Evolutionary conservation across 2,888 invertebrate species (phyloP).

Genomic region (Idaea biselata): DNA sequence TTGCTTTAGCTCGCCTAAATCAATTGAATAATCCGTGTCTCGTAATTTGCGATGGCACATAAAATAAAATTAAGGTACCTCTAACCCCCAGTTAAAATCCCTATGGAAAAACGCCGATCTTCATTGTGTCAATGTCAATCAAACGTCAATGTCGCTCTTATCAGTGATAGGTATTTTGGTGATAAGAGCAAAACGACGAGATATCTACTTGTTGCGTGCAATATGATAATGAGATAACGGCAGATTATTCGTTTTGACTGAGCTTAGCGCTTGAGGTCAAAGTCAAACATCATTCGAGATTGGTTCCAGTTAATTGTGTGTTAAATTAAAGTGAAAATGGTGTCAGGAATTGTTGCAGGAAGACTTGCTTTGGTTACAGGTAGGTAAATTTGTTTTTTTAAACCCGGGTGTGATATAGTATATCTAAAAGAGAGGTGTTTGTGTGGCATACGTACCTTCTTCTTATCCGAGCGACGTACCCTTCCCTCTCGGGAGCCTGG

Average conservation of each 20-base stretch:
- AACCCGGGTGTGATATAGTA: background rate
- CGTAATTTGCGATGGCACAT: too few relatives aligned
- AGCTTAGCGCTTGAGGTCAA: conserved; percentile 34
- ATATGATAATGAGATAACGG: background rate
- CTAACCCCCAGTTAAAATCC: too few relatives aligned
- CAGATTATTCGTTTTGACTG: background rate
- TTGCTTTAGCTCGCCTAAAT: too few relatives aligned
- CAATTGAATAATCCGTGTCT: too few relatives aligned
- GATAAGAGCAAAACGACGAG: background rate
- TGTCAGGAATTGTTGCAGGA: conserved; percentile 61
- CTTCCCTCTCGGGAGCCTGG: too few relatives aligned
- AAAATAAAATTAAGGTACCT: too few relatives aligned
- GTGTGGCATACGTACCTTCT: too few relatives aligned
- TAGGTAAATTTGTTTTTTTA: conserved; percentile 34
- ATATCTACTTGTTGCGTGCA: background rate
- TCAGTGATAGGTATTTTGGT: background rate
- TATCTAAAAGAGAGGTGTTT: too few relatives aligned
- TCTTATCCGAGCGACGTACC: too few relatives aligned
- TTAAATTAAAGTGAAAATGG: conserved; percentile 42
- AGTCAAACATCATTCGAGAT: conserved; percentile 40
- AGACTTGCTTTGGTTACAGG: conserved; percentile 70
- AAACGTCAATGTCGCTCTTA: too few relatives aligned
- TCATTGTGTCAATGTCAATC: too few relatives aligned
- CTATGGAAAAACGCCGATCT: too few relatives aligned
- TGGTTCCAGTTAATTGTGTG: background rate